phyloP scores from a whole-genome alignment of 2,888 invertebrate species.

The Scrobipalpa costella region DNA sequence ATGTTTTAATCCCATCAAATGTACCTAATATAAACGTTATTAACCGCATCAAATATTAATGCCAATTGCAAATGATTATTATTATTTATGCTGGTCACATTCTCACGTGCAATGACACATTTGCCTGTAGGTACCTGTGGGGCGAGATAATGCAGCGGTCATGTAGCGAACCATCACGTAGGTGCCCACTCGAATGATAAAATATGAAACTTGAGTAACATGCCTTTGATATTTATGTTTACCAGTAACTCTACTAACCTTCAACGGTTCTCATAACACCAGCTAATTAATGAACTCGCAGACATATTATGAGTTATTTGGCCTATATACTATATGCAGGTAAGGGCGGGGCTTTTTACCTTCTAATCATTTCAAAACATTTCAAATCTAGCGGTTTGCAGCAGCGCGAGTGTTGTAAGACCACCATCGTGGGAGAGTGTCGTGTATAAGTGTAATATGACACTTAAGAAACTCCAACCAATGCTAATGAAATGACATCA shows the following conservation, averaged over 20 bases:
- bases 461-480: constrained; percentile 21
- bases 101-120: constrained; percentile 56
- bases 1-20: constrained; percentile 2
- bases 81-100: constrained; percentile 59
- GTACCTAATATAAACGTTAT: background rate
- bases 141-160: constrained; percentile 38
- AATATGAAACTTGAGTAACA: constrained; percentile 33
- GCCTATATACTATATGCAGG: constrained; percentile 36
- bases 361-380: constrained; percentile 47
- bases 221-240: background rate
- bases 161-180: constrained; percentile 51
- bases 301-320: constrained; percentile 33
- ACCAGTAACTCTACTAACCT: constrained; percentile 21
- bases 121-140: constrained; percentile 28
- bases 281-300: constrained; percentile 53
- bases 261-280: constrained; percentile 44
- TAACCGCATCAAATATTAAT: constrained; percentile 15
- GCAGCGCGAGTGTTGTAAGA: constrained; percentile 40
- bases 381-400: constrained; percentile 36
- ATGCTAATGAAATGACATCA: constrained; percentile 24
- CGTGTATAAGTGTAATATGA: constrained; percentile 20
- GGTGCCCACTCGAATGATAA: constrained; percentile 33
- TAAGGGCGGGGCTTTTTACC: constrained; percentile 45
- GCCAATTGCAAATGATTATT: constrained; percentile 23
- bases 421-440: constrained; percentile 35